Conservation (phyloP, 2,888 invertebrate species). For the Ametastegia equiseti region DNA sequence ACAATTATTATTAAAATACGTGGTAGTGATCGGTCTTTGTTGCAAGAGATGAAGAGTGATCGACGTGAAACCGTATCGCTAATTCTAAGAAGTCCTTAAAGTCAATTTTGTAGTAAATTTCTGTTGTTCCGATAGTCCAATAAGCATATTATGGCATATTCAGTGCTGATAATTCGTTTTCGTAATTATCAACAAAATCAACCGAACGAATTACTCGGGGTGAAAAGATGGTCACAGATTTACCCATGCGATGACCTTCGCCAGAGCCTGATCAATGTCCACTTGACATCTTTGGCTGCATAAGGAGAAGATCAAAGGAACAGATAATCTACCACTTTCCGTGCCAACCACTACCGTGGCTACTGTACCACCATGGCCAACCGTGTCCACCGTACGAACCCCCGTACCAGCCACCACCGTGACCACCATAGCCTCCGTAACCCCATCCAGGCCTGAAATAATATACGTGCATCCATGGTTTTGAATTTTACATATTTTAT, state of each 20-base stretch:
- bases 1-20: background rate
- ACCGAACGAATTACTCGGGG: background rate
- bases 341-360: constrained; percentile 58
- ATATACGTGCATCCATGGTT: background rate
- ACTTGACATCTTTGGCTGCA: background rate
- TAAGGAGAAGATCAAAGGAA: background rate
- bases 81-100: background rate
- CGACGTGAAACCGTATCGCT: background rate
- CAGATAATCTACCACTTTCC: constrained; percentile 49
- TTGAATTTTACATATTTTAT: background rate
- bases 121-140: background rate
- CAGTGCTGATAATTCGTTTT: background rate
- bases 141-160: background rate
- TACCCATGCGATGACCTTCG: constrained; percentile 5
- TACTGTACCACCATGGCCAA: constrained; percentile 54
- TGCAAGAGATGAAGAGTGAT: background rate
- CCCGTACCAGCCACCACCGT: constrained; percentile 50
- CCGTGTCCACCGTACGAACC: constrained; percentile 49
- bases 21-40: background rate
- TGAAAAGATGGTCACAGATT: background rate
- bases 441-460: constrained; percentile 48
- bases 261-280: background rate
- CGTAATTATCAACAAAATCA: background rate
- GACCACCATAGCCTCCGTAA: constrained; percentile 54
- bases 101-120: background rate